Evolutionary conservation across 2,113 vertebrate genomes (phyloP).

Genomic region (Pygoscelis antarcticus): DNA sequence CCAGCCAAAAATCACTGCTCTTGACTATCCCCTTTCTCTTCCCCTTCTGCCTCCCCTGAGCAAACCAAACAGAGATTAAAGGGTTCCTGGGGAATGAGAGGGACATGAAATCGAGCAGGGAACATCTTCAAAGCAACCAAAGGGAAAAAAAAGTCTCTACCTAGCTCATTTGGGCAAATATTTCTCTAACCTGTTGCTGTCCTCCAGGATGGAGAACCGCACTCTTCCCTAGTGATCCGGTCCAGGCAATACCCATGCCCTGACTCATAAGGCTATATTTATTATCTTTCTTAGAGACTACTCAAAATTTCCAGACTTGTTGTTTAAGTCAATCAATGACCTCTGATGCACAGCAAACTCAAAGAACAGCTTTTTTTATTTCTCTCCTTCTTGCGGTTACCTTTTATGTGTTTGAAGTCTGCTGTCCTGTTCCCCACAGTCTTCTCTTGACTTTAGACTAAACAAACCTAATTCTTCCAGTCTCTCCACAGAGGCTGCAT

Average conservation of each 20-base stretch:
- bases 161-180: conserved; percentile 50
- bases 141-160: not conserved
- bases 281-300: conserved; percentile 32
- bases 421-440: not conserved
- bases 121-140: conserved; percentile 51
- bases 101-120: not conserved
- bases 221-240: not conserved
- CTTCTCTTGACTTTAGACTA: conserved; percentile 47
- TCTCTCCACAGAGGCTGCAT: not conserved
- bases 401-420: conserved; percentile 19
- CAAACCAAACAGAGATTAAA: conserved; percentile 56
- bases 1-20: not conserved
- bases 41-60: conserved; percentile 26
- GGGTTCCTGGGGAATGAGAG: conserved; percentile 43
- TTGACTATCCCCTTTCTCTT: conserved; percentile 38
- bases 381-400: conserved; percentile 23
- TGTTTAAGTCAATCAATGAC: conserved; percentile 18
- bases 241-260: not conserved
- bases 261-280: conserved; percentile 14
- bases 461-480: conserved; percentile 42
- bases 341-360: not conserved
- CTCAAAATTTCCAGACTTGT: conserved; percentile 15
- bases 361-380: not conserved
- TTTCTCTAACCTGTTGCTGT: conserved; percentile 55
- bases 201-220: not conserved